phyloP scores from a whole-genome alignment of 1,140 invertebrate species.

The Lasioglossum albipes region DNA sequence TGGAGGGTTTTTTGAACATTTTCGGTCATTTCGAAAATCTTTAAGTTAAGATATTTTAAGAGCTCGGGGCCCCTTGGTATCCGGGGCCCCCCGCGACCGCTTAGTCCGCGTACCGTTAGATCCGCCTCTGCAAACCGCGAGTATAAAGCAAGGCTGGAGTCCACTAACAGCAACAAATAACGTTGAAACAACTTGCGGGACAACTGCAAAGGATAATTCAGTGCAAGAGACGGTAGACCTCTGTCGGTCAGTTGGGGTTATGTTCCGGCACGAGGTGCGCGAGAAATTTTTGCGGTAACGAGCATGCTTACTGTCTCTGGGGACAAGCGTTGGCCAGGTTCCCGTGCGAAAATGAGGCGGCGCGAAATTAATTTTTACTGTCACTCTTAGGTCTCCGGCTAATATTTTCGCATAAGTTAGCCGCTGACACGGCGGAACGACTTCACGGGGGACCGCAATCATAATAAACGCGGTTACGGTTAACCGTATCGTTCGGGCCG shows the following conservation, averaged over 20 bases:
- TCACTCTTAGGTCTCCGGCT: constrained; percentile 8
- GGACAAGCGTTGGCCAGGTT: not conserved
- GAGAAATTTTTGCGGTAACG: constrained; percentile 52
- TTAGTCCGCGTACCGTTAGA: too few species aligned
- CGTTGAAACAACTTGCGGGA: not conserved
- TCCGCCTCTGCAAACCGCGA: too few species aligned
- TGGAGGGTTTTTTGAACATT: too few species aligned
- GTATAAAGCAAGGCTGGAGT: too few species aligned
- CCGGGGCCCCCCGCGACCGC: too few species aligned
- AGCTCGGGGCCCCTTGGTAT: too few species aligned
- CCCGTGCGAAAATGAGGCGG: not conserved
- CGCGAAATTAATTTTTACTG: constrained; percentile 56
- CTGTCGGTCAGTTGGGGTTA: constrained; percentile 11
- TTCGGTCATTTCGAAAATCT: too few species aligned
- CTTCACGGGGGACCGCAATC: constrained; percentile 45
- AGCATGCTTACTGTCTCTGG: constrained; percentile 37
- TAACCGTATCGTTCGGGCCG: constrained; percentile 47
- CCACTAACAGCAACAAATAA: not conserved
- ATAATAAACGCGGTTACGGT: constrained; percentile 44
- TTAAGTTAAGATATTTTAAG: too few species aligned
- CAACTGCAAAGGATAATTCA: constrained; percentile 23
- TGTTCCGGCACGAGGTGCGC: constrained; percentile 19
- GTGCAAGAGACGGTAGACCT: not conserved
- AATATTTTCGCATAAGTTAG: constrained; percentile 37
- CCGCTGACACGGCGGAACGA: constrained; percentile 17